Conservation (phyloP, 2,113 vertebrate genomes). For the Colius striatus region DNA sequence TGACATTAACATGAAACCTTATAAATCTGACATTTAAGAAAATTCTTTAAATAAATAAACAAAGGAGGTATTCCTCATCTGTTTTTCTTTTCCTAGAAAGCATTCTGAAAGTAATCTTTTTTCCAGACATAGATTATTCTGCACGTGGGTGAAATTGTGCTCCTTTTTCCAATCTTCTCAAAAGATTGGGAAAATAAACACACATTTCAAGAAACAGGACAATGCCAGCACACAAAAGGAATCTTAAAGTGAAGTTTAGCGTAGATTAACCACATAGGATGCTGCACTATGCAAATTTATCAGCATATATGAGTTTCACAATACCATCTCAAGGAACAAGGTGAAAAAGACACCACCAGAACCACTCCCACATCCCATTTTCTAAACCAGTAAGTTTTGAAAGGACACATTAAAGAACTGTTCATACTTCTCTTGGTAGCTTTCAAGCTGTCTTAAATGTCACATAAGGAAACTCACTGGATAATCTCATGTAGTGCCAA, state of each 20-base stretch:
- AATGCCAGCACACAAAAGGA: constrained; percentile 21
- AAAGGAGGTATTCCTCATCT: constrained; percentile 42
- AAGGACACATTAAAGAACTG: neutral
- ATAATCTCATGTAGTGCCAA: neutral
- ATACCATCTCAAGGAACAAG: neutral
- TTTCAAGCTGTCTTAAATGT: neutral
- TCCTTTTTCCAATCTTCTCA: constrained; percentile 32
- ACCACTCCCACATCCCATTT: neutral
- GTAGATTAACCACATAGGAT: neutral
- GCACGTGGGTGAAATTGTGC: constrained; percentile 48
- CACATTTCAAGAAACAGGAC: constrained; percentile 1
- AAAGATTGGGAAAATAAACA: constrained; percentile 49
- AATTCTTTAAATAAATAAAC: constrained; percentile 36
- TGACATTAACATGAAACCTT: constrained; percentile 33
- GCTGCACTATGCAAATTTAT: neutral
- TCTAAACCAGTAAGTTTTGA: neutral
- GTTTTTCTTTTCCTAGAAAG: constrained; percentile 67
- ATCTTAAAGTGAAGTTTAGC: neutral
- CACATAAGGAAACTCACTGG: neutral
- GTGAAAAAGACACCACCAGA: neutral
- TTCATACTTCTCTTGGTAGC: neutral
- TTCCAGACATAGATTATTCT: constrained; percentile 66
- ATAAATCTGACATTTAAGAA: constrained; percentile 44
- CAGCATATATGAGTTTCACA: neutral
- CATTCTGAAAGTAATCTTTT: constrained; percentile 57